phyloP scores from a whole-genome alignment of 2,113 vertebrate species.

The Athene noctua region DNA sequence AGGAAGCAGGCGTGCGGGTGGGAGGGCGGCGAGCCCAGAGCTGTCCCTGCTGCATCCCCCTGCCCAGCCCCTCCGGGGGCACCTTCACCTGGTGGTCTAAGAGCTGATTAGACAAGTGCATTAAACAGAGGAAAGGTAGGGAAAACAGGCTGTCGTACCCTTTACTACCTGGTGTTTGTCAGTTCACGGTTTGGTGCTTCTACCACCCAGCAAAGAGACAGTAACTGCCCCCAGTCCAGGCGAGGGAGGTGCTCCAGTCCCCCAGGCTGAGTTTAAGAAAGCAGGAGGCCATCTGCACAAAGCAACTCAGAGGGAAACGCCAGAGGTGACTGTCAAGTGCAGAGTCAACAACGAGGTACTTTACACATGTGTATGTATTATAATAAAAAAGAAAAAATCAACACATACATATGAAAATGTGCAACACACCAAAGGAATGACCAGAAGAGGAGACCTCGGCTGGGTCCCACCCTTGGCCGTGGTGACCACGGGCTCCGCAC shows the following conservation, averaged over 20 bases:
- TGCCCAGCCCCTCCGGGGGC: neutral
- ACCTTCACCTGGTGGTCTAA: neutral
- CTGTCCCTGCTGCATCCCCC: accelerated
- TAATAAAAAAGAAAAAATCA: neutral
- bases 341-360: neutral
- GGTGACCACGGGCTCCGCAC: neutral
- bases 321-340: neutral
- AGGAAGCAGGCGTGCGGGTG: neutral
- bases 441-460: neutral
- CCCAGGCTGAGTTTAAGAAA: neutral
- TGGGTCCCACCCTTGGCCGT: neutral
- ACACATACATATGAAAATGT: neutral
- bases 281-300: neutral
- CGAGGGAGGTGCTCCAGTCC: neutral
- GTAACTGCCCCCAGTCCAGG: neutral
- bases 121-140: neutral
- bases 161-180: neutral
- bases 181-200: neutral
- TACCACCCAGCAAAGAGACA: neutral
- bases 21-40: neutral
- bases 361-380: accelerated
- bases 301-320: neutral
- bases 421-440: neutral
- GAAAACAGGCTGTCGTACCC: too few relatives aligned
- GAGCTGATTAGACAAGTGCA: neutral